A percentile compares a stretch with the other conserved stretches of the same genome.
Conservation (phyloP, 1,140 invertebrate genomes). For the Megalonaias nervosa region DNA sequence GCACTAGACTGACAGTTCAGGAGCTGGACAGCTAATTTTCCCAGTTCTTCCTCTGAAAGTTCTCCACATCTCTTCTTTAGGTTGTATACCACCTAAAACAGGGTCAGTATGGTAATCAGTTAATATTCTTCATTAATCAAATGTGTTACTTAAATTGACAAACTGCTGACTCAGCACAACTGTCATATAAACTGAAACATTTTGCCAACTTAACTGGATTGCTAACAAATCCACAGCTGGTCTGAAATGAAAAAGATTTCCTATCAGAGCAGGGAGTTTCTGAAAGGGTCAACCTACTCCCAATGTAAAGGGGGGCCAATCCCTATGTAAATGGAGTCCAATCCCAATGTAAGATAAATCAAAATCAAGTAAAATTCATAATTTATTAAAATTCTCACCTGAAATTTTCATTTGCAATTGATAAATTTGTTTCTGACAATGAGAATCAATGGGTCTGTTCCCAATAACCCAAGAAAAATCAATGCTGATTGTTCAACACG, state of each 20-base stretch:
- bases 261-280: background rate
- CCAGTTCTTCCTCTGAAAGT: conserved; percentile 80
- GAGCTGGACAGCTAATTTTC: conserved; percentile 80
- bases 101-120: background rate
- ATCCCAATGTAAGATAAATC: too few species aligned
- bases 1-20: conserved; percentile 80
- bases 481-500: too few species aligned
- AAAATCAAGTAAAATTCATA: too few species aligned
- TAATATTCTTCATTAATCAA: background rate
- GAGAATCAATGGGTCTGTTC: too few species aligned
- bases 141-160: background rate
- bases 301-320: too few species aligned
- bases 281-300: background rate
- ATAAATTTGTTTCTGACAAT: too few species aligned
- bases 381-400: too few species aligned
- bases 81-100: conserved; percentile 52
- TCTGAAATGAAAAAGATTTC: background rate
- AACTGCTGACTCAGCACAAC: background rate
- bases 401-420: too few species aligned
- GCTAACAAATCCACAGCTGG: background rate
- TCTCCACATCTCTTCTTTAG: conserved; percentile 59
- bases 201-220: background rate
- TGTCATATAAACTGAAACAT: background rate
- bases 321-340: too few species aligned
- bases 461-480: too few species aligned